These are phyloP conservation scores for Drosophila fulvimacula DNA, from an alignment of 2,888 invertebrate species.

Conservation along the genomic window DNA sequence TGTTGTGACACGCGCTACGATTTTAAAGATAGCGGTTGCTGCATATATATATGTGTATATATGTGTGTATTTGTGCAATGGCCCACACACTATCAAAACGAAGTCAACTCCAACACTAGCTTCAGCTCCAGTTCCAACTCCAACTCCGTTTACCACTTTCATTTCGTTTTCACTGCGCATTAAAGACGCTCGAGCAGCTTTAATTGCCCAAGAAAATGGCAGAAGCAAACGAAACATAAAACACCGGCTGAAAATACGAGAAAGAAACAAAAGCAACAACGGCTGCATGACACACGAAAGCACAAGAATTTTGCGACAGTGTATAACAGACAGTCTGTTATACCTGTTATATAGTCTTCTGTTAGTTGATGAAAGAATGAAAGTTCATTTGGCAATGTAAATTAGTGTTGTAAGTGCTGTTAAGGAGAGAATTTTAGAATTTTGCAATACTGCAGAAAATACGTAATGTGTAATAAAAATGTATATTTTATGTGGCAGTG, in stretches of 20 bases:
- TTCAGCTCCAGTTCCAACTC: conserved; percentile 45
- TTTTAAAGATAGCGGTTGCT: conserved; percentile 57
- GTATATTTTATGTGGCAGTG: conserved; percentile 11
- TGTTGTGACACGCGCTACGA: conserved; percentile 63
- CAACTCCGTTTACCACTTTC: conserved; percentile 65
- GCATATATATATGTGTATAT: conserved; percentile 19
- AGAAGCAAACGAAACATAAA: conserved; percentile 44
- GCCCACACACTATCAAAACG: conserved; percentile 30
- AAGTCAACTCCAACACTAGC: conserved; percentile 33
- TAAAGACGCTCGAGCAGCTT: conserved; percentile 75
- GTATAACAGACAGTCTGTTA: conserved; percentile 4
- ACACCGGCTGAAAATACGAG: conserved; percentile 54
- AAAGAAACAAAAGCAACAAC: conserved; percentile 15
- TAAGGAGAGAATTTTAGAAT: not conserved
- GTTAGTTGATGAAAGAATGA: not conserved
- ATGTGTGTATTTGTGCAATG: conserved; percentile 44
- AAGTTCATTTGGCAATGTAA: not conserved
- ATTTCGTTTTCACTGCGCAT: conserved; percentile 78
- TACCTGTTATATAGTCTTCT: conserved; percentile 9
- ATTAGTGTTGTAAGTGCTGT: not conserved
- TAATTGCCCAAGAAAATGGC: conserved; percentile 68
- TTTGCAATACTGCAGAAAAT: not conserved
- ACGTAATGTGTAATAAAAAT: not conserved
- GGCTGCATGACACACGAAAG: conserved; percentile 52
- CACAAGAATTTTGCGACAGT: conserved; percentile 50